A percentile compares a stretch with the other conserved stretches of the same genome.
Evolutionary conservation across 1,140 invertebrate species (phyloP).

Genomic region (Plodia interpunctella): DNA sequence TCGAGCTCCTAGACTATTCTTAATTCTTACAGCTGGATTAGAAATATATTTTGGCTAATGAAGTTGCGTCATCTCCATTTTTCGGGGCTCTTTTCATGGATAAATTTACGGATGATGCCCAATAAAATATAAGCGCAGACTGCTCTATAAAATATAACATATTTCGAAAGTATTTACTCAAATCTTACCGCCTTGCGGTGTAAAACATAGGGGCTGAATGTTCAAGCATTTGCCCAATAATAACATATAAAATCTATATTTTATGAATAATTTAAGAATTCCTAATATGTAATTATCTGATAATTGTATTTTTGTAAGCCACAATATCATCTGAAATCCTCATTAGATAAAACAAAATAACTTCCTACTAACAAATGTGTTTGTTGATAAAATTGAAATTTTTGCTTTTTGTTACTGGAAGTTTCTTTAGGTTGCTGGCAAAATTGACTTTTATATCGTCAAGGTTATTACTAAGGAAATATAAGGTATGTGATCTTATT

Average conservation of each 20-base stretch:
- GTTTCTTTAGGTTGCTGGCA: neutral
- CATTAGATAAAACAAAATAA: neutral
- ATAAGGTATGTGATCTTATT: neutral
- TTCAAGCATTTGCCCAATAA: no score
- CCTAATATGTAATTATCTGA: neutral
- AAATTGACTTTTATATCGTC: neutral
- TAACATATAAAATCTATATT: neutral
- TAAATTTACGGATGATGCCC: neutral
- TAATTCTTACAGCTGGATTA: no score
- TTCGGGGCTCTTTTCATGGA: neutral
- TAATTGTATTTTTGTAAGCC: neutral
- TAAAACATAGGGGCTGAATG: neutral
- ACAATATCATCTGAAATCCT: neutral
- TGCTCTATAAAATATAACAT: neutral
- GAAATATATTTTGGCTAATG: neutral
- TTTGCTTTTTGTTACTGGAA: neutral
- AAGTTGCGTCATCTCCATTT: neutral
- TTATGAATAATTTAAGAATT: neutral
- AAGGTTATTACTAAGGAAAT: neutral
- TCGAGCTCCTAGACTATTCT: neutral
- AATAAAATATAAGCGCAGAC: neutral
- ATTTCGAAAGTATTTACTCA: neutral
- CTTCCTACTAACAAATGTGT: neutral
- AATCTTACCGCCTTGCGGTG: neutral
- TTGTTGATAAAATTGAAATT: no score